Evolutionary conservation across 2,113 vertebrate genomes (phyloP), one percentile per base, ranked within the genome.

Genomic region (Toxotes chatareus): DNA sequence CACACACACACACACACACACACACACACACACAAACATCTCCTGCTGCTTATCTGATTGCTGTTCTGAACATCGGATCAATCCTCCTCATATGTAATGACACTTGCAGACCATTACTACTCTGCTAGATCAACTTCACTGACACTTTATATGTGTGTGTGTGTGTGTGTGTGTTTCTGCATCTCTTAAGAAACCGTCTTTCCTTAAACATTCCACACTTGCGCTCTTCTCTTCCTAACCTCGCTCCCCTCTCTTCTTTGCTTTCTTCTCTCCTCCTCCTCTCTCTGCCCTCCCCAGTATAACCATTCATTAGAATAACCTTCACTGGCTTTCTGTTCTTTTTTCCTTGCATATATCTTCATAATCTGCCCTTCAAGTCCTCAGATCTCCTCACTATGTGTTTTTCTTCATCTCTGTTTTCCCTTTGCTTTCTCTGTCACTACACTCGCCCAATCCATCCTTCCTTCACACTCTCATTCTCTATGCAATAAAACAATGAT

Each of bases 301-400:
- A 73, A 74, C 68, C 66, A 72, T 81, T 89, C 75, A 91, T 88
- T 89, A 89, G 78, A 34, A 71, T 66, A 85, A 88, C 88, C 89
- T 91, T 83, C 87, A 85, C 59, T 79, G 11, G 67, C 73, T 76
- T 59, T 74, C 63, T 73, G 47, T 56, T 80, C 47, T 40, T 47
- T 56, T 62, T 32, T 56, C 55, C 66, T 78, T 76, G 79, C 79
- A 87, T 85, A 78, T 14, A 85, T 87, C 72, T 77, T 85, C 79
- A 75, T 73, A 82, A 86, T 86, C 44, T 88, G 81, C 83, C 64
- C 83, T 89, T 89, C 57, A 86, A 65, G 16, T 78, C 74, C 32
- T 80, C 14, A 34, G 47, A 69, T 83, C 53, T 55, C 13, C 74
- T 44, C 57, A 51, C 2, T 66, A 44, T 55, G 5, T 71, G 23